A percentile compares a stretch with the other conserved stretches of the same genome.
Evolutionary conservation across 2,113 vertebrate genomes (phyloP).

Genomic region (Corvus hawaiiensis): DNA sequence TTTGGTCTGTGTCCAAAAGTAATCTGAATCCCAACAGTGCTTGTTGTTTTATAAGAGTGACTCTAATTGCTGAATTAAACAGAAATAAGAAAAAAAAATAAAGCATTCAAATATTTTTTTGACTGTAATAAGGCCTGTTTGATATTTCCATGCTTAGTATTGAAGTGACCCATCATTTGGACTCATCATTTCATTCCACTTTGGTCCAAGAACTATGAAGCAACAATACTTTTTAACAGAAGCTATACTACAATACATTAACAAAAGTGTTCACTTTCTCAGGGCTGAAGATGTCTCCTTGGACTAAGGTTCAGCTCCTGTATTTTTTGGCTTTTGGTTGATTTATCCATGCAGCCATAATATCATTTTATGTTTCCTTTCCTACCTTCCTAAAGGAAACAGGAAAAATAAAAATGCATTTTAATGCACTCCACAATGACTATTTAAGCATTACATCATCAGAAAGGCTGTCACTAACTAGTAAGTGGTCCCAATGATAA

Average conservation of each 20-base stretch:
- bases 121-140: not conserved
- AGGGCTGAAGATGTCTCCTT: not conserved
- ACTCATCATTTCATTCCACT: not conserved
- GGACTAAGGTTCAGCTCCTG: conserved; percentile 16
- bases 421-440: conserved; percentile 10
- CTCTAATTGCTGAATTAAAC: not conserved
- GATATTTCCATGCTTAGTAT: not conserved
- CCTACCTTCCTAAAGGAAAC: conserved; percentile 26
- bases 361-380: conserved; percentile 37
- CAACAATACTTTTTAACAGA: not conserved
- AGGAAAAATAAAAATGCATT: conserved; percentile 12
- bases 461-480: conserved; percentile 48
- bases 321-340: not conserved
- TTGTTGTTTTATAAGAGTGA: not conserved
- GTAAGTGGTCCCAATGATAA: conserved; percentile 29
- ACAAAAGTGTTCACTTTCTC: not conserved
- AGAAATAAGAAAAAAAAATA: not conserved
- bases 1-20: not conserved
- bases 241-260: not conserved
- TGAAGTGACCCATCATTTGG: not conserved
- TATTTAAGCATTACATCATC: conserved; percentile 51
- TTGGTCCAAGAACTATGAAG: not conserved
- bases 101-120: not conserved
- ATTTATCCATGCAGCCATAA: conserved; percentile 24
- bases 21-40: not conserved